Percentiles rank a stretch among this genome's conserved stretches.
phyloP scores from a whole-genome alignment of 2,888 invertebrate genomes.

The Dryadula phaetusa region DNA sequence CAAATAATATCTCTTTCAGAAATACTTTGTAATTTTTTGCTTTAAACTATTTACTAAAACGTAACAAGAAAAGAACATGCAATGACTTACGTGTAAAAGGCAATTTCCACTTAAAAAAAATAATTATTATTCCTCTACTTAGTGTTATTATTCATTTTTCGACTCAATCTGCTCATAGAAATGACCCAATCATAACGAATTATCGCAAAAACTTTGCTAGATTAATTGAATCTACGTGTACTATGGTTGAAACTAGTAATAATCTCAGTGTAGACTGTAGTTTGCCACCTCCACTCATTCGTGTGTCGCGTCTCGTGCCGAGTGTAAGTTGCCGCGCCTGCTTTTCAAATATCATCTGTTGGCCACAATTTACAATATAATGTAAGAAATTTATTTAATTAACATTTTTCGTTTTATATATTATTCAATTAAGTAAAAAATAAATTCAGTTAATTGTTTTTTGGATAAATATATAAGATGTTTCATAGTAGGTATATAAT shows the following conservation, averaged over 20 bases:
- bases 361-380: constrained; percentile 27
- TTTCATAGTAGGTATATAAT: not conserved
- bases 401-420: not conserved
- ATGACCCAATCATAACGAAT: constrained; percentile 9
- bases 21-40: no score
- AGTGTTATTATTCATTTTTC: no score
- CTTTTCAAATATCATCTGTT: constrained; percentile 29
- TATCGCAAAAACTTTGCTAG: constrained; percentile 32
- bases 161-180: not conserved
- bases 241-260: constrained; percentile 30
- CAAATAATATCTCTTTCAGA: no score
- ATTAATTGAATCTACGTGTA: constrained; percentile 41
- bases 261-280: constrained; percentile 37
- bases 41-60: no score
- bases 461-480: not conserved
- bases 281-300: constrained; percentile 43
- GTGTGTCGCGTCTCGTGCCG: constrained; percentile 39
- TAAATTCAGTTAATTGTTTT: not conserved
- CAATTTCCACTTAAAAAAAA: no score
- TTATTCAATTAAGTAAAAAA: not conserved
- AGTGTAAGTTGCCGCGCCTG: constrained; percentile 35
- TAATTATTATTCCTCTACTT: no score
- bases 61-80: no score
- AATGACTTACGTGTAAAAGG: no score
- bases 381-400: constrained; percentile 35